Evolutionary conservation across 2,797 vertebrate species (phyloP).

Genomic region (Masticophis lateralis): DNA sequence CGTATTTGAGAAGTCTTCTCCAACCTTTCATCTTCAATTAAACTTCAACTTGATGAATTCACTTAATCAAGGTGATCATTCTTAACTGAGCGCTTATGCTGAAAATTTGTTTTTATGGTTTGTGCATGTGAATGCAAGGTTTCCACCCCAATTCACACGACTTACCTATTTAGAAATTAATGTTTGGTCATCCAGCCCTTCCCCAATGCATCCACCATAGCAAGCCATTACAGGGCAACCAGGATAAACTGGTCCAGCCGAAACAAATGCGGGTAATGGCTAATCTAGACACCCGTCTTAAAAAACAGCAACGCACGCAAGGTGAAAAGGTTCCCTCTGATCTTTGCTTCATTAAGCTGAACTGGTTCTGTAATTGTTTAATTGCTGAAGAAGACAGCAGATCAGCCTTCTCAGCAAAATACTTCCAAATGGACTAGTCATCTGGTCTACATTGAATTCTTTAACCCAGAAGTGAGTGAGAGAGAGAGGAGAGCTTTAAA

Average conservation of each 20-base stretch:
- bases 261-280: neutral
- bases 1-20: neutral
- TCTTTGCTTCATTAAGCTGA: neutral
- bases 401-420: neutral
- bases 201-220: neutral
- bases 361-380: neutral
- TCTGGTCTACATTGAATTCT: neutral
- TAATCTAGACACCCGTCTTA: neutral
- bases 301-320: neutral
- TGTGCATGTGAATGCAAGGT: neutral
- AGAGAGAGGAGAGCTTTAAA: neutral
- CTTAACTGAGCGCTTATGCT: neutral
- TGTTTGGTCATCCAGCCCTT: neutral
- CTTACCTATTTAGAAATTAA: neutral
- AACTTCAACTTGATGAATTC: neutral
- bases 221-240: neutral
- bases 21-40: neutral
- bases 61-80: neutral
- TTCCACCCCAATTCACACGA: neutral
- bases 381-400: neutral
- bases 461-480: neutral
- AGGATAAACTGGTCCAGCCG: neutral
- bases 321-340: neutral
- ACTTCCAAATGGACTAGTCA: neutral
- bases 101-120: neutral